Base-by-base conservation (phyloP, 2,888 invertebrate genomes). In the Bellardia bayeri region DNA sequence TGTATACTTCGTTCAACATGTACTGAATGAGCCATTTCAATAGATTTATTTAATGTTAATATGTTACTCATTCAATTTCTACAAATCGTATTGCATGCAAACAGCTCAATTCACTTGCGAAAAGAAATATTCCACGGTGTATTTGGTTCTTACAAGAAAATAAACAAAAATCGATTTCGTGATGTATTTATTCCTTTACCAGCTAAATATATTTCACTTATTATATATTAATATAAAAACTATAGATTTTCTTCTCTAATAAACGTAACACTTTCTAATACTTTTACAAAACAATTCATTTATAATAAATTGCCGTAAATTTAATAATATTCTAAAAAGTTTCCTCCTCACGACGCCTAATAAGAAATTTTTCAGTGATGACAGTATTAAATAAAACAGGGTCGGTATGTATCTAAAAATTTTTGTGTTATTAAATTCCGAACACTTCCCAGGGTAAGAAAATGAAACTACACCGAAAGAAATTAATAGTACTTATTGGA, bases 1-100 rank as follows among this genome's bases (percentile, higher is more conserved):
- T 97, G 97, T 92, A 97, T 97, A 90, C 93, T 93, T 66, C 93
- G 91, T 89, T 93, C 92, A 42, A 90, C 87, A 64, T 91, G 92
- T 88, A 89, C 90, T 33, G 91, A 90, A 88, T 92, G 93, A 85
- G 91, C 90, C 91, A 91, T 92, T 75, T 87, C 85, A 23, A 23
- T 16, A 45, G n/a, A n/a, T 13, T 76, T 9, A 23, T 11, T 88
- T 51, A 14, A 30, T 11, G 51, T 64, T 30, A 51, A 8, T 9
- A 58, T 11, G n/a, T 61, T 51, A 3, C 23, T 14, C 16, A 61
- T 69, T 37, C 0, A 63, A 69, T 33, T 23, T 9, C 42, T 23
- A n/a, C 30, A 40, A 45, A 42, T 16, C 23, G 33, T 51, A 14
- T 51, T 54, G 9, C 37, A 54, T 54, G 49, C 7, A 45, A 23